Evolutionary conservation across 2,113 vertebrate species (phyloP).

Genomic region (Poicephalus gulielmi): DNA sequence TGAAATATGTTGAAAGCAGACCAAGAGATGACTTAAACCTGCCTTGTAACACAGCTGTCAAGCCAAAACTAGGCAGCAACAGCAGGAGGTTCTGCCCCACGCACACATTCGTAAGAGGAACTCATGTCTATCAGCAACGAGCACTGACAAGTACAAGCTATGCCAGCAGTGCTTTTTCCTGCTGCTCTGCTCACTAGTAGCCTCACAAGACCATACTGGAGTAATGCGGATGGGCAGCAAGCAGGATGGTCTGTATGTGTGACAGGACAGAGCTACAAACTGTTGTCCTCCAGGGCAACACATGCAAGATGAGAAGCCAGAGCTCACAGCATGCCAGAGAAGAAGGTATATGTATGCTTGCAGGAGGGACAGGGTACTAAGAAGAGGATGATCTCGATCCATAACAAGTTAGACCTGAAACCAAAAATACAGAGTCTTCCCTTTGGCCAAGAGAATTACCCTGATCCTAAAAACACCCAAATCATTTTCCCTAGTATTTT

Average conservation of each 20-base stretch:
- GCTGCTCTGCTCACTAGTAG: background rate
- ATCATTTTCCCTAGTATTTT: background rate
- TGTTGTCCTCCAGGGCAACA: background rate
- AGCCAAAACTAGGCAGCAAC: background rate
- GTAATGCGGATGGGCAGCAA: background rate
- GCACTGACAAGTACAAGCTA: background rate
- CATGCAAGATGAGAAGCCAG: accelerated
- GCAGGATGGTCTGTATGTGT: accelerated
- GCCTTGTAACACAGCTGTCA: background rate
- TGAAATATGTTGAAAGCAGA: background rate
- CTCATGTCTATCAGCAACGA: background rate
- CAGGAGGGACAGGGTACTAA: background rate
- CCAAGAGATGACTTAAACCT: background rate
- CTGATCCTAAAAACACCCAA: background rate
- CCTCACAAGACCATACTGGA: background rate
- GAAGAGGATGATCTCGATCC: background rate
- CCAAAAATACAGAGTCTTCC: background rate
- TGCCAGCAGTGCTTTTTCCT: background rate
- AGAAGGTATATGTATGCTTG: accelerated
- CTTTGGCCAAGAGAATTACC: background rate
- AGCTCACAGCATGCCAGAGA: background rate
- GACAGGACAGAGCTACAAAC: background rate
- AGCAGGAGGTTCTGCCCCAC: background rate
- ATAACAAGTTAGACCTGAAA: background rate
- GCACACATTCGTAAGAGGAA: background rate